Conservation (phyloP, 2,888 invertebrate genomes). For the Brachynemurus nebulosus region DNA sequence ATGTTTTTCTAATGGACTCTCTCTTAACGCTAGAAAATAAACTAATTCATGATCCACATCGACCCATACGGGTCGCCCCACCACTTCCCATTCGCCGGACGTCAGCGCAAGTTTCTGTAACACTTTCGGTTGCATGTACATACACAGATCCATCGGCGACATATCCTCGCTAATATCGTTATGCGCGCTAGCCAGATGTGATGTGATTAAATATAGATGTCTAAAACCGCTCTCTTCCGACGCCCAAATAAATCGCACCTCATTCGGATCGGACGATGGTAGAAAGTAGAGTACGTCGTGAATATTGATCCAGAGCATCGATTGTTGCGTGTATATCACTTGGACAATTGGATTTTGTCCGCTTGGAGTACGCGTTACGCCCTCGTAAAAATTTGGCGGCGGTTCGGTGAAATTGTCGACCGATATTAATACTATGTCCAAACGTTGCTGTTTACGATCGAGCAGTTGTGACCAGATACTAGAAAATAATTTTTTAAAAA, state of each 20-base stretch:
- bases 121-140: slow-evolving; percentile 44
- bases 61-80: slow-evolving; percentile 76
- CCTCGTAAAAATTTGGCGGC: slow-evolving; percentile 36
- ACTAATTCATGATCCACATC: slow-evolving; percentile 65
- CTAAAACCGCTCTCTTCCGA: slow-evolving; percentile 83
- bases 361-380: slow-evolving; percentile 28
- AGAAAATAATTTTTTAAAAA: slow-evolving; percentile 19
- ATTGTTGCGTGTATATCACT: slow-evolving; percentile 46
- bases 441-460: slow-evolving; percentile 71
- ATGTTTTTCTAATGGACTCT: slow-evolving; percentile 86
- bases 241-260: slow-evolving; percentile 67
- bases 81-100: slow-evolving; percentile 86
- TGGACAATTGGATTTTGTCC: slow-evolving; percentile 37
- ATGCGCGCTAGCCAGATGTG: slow-evolving; percentile 36
- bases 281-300: slow-evolving; percentile 82
- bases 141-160: slow-evolving; percentile 37
- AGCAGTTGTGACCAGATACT: slow-evolving; percentile 89
- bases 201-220: slow-evolving; percentile 72
- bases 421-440: slow-evolving; percentile 74
- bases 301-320: slow-evolving; percentile 87
- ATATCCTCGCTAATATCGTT: slow-evolving; percentile 41
- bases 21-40: slow-evolving; percentile 82
- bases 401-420: slow-evolving; percentile 58
- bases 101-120: slow-evolving; percentile 62
- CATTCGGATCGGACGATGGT: slow-evolving; percentile 38